Evolutionary conservation across 1,140 invertebrate species (phyloP).

Genomic region (Holcopasites calliopsidis): DNA sequence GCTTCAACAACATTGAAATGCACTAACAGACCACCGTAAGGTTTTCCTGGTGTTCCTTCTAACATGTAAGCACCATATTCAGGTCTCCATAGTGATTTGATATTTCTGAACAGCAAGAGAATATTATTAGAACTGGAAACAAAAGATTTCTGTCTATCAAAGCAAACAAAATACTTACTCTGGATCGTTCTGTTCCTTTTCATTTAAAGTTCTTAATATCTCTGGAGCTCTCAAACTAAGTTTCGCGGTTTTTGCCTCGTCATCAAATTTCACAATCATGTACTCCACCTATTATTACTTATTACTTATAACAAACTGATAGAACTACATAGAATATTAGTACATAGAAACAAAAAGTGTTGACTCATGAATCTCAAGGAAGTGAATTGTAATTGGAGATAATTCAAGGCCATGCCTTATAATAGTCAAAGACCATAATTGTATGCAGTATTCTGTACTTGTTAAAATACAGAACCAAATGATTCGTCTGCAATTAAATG

Average conservation of each 20-base stretch:
- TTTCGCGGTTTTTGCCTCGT: slow-evolving; percentile 90
- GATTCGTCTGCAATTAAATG: background rate
- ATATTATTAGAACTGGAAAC: background rate
- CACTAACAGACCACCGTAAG: slow-evolving; percentile 94
- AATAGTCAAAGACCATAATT: background rate
- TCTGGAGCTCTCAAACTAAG: slow-evolving; percentile 91
- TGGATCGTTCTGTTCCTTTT: slow-evolving; percentile 90
- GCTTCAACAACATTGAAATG: slow-evolving; percentile 99
- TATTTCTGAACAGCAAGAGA: slow-evolving; percentile 79
- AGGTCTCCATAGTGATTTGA: slow-evolving; percentile 96
- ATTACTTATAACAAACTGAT: slow-evolving; percentile 1
- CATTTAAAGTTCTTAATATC: slow-evolving; percentile 88
- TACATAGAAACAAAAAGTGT: slow-evolving; percentile 13
- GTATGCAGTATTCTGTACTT: background rate
- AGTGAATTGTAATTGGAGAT: background rate
- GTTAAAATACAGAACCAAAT: too few species aligned
- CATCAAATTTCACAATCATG: slow-evolving; percentile 97
- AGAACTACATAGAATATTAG: background rate
- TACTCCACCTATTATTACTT: slow-evolving; percentile 90
- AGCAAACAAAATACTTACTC: slow-evolving; percentile 80
- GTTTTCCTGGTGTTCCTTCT: slow-evolving; percentile 99
- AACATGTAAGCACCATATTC: slow-evolving; percentile 99
- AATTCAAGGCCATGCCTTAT: slow-evolving; percentile 23
- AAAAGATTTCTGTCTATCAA: background rate
- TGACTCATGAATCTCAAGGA: slow-evolving; percentile 13